Base-by-base conservation (phyloP, 1,140 invertebrate species). In the Venturia canescens region DNA sequence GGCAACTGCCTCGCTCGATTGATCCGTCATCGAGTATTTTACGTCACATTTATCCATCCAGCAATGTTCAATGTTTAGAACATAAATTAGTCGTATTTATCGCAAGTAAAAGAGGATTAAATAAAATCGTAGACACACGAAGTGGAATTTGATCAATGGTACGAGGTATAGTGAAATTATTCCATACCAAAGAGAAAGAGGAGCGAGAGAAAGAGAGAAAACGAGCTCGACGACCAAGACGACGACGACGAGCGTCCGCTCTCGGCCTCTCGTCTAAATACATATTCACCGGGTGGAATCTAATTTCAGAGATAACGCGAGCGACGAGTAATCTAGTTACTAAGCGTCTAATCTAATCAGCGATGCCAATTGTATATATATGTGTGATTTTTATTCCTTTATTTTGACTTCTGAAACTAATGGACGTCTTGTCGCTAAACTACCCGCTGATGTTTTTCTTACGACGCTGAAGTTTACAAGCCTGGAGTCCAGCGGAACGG, bases 311-410 rank as follows among this genome's bases (percentile, higher is more conserved):
- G 91, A 92, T 91, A 92, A 91, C 87, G 79, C 84, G 77, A 27
- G 63, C 80, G 80, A 74, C 86, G 83, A 83, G 88, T 90, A 92
- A 92, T 92, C 91, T 91, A 92, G 91, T 92, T 92, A 91, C 91
- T 90, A 91, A 88, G 90, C 90, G 88, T 91, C 88, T 90, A 91
- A 92, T 92, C 91, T 92, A 92, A 92, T 92, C 91, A 87, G 85
- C 72, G 84, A 85, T 86, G 88, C 86, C 85, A 86, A 89, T 89
- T 89, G 86, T 84, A 79, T 83, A 84, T 82, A 85, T 84, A 86
- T 84, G 83, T 83, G 84, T 72, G 60, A 69, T 80, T 75, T 77
- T 31, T 76, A n/a, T 79, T 74, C 74, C 29, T 67, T 57, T 67
- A 29, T 67, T 26, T 21, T 29, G 4, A 15, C 4, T 48, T 18